phyloP scores from a whole-genome alignment of 2,888 invertebrate species.

The Tillus elongatus region DNA sequence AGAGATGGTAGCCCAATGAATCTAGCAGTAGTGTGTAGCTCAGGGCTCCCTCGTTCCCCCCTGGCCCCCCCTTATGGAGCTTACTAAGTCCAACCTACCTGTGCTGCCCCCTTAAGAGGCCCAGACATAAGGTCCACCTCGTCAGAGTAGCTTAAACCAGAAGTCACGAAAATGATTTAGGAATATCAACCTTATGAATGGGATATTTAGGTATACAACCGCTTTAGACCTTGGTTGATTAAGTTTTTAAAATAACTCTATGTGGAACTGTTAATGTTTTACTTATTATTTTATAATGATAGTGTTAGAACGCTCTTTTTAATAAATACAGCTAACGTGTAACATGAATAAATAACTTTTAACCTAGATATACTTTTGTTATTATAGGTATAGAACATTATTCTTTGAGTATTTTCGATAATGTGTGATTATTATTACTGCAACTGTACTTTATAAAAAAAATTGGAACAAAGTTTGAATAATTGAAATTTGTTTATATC shows the following conservation, averaged over 20 bases:
- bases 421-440: no score
- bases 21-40: slow-evolving; percentile 42
- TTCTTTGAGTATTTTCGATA: no score
- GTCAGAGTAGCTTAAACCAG: slow-evolving; percentile 32
- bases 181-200: slow-evolving; percentile 26
- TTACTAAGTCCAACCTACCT: slow-evolving; percentile 36
- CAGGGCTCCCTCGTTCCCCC: slow-evolving; percentile 35
- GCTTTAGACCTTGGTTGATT: slow-evolving; percentile 23
- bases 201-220: slow-evolving; percentile 5
- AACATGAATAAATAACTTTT: no score
- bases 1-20: slow-evolving; percentile 43
- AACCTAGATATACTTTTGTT: no score
- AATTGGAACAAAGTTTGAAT: no score
- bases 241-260: slow-evolving; percentile 37
- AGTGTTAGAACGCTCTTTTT: no score
- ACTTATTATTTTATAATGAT: no score
- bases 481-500: no score
- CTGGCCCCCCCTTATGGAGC: slow-evolving; percentile 29
- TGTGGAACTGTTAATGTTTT: no score
- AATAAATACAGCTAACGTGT: no score
- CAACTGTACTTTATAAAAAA: no score
- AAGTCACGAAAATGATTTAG: slow-evolving; percentile 28
- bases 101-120: slow-evolving; percentile 29
- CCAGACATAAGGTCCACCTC: slow-evolving; percentile 33
- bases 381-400: no score